phyloP scores from a whole-genome alignment of 2,888 invertebrate genomes.

The Dorcus hopei region DNA sequence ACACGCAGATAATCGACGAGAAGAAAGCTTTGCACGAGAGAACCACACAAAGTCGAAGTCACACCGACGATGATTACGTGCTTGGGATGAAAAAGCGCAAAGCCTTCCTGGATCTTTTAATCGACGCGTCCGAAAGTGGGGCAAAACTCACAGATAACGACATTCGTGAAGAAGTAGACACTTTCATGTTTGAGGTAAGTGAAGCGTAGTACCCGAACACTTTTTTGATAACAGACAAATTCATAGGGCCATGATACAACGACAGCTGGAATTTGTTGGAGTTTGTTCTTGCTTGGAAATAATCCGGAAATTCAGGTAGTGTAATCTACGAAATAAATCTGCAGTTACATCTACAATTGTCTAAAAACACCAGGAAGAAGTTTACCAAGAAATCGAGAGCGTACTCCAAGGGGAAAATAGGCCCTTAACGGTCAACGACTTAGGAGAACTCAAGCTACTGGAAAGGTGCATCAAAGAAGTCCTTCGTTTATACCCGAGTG shows the following conservation, averaged over 20 bases:
- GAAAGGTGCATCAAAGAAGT: constrained; percentile 56
- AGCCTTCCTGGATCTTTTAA: constrained; percentile 36
- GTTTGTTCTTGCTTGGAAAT: constrained; percentile 29
- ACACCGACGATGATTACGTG: background rate
- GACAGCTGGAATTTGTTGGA: constrained; percentile 31
- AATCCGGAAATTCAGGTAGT: constrained; percentile 26
- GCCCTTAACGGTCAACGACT: constrained; percentile 36
- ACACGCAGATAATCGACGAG: background rate
- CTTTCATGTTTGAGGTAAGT: constrained; percentile 40
- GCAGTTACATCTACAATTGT: background rate
- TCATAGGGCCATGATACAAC: constrained; percentile 35
- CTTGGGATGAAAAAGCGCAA: constrained; percentile 27
- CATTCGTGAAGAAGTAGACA: constrained; percentile 39
- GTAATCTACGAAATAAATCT: background rate
- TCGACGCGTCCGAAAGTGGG: constrained; percentile 30
- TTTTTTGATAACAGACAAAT: no score
- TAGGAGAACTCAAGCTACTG: constrained; percentile 52
- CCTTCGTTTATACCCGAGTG: constrained; percentile 54
- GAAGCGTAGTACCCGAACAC: no score
- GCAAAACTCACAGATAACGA: constrained; percentile 29
- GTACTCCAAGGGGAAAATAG: constrained; percentile 33
- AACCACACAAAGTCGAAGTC: background rate
- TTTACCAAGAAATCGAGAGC: constrained; percentile 38
- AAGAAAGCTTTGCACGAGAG: background rate
- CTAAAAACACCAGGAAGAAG: constrained; percentile 35